These are phyloP conservation scores for Kryptopterus vitreolus DNA, from an alignment of 2,797 vertebrate genomes.

Conservation along the genomic window DNA sequence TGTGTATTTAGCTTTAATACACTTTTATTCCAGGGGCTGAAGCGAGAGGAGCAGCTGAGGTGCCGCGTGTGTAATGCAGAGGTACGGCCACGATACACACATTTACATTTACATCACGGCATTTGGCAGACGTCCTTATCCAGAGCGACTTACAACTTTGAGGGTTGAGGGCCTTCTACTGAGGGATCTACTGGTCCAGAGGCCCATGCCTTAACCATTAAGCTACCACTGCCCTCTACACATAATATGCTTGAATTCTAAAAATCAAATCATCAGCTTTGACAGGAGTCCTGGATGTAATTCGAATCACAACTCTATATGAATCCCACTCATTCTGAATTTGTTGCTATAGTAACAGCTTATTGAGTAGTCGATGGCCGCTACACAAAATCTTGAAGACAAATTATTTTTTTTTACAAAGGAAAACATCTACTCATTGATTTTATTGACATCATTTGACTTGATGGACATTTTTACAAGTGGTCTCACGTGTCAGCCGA, in stretches of 20 bases:
- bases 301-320: neutral
- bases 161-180: no score
- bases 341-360: neutral
- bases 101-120: no score
- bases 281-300: neutral
- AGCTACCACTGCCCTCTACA: no score
- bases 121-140: no score
- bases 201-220: no score
- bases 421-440: neutral
- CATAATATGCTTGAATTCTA: neutral
- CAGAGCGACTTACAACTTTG: no score
- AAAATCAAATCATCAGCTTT: neutral
- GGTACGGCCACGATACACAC: constrained; percentile 61
- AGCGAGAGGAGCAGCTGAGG: constrained; percentile 60
- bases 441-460: no score
- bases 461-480: neutral
- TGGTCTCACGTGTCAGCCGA: neutral
- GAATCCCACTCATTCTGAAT: neutral
- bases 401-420: neutral
- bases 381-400: no score
- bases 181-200: no score
- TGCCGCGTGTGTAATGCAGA: constrained; percentile 66
- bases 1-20: neutral
- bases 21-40: constrained; percentile 61
- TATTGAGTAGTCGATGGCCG: neutral